Conservation (phyloP, 2,888 invertebrate genomes). For the Danaus chrysippus region DNA sequence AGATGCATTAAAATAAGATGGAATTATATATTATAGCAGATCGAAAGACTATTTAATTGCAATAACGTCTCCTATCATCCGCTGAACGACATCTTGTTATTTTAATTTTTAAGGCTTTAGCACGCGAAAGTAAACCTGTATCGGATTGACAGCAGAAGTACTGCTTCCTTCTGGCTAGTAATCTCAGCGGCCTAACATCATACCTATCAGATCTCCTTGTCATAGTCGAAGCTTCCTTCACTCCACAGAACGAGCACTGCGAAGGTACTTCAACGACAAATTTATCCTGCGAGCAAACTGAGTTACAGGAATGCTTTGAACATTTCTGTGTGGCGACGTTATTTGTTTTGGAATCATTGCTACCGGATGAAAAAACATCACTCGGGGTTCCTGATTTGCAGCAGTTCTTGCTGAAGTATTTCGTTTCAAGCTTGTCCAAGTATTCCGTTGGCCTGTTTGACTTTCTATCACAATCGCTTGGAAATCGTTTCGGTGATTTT, state of each 20-base stretch:
- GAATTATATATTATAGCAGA: no score
- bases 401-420: no score
- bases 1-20: no score
- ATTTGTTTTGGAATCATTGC: not conserved
- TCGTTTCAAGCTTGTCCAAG: no score
- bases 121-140: constrained; percentile 14
- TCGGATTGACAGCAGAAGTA: constrained; percentile 25
- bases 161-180: constrained; percentile 15
- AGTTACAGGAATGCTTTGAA: constrained; percentile 10
- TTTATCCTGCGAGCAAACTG: not conserved
- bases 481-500: not conserved
- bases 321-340: not conserved
- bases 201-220: constrained; percentile 33
- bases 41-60: no score
- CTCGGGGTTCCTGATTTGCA: no score
- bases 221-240: constrained; percentile 27
- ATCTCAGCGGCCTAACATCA: constrained; percentile 33
- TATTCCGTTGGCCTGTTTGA: no score
- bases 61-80: no score
- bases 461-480: no score
- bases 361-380: no score
- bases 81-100: constrained; percentile 9
- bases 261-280: not conserved
- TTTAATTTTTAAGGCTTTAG: constrained; percentile 9
- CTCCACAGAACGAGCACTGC: constrained; percentile 10